Conservation (phyloP, 2,113 vertebrate genomes). For the Oncorhynchus nerka region DNA sequence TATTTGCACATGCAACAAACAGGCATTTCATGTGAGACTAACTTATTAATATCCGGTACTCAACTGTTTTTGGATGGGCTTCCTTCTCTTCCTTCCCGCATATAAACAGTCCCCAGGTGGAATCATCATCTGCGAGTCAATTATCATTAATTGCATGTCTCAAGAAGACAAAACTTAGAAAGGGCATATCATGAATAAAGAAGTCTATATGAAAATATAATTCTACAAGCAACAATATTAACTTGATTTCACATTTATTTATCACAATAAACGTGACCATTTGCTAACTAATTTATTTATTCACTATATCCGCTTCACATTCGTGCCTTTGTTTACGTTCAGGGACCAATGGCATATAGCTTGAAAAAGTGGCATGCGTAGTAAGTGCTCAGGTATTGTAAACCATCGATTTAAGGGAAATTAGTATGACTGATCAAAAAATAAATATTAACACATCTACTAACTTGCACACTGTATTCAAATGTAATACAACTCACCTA, state of each 20-base stretch:
- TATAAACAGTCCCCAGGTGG: slow-evolving; percentile 93
- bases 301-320: background rate
- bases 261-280: no score
- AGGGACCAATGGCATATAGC: background rate
- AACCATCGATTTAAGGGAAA: background rate
- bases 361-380: background rate
- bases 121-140: slow-evolving; percentile 77
- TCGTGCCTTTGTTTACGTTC: slow-evolving; percentile 1
- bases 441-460: background rate
- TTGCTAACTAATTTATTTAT: no score
- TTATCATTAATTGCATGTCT: background rate
- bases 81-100: slow-evolving; percentile 91
- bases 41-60: slow-evolving; percentile 49
- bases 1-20: background rate
- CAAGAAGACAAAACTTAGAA: no score
- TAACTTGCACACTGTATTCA: background rate
- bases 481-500: background rate
- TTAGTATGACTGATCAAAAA: background rate
- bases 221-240: no score
- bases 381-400: background rate
- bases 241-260: no score
- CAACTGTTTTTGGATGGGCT: slow-evolving; percentile 95
- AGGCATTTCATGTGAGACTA: background rate
- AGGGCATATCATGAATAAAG: no score
- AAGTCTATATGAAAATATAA: no score